These are phyloP conservation scores for Micromesistius poutassou DNA, from an alignment of 2,797 vertebrate species.

Conservation along the genomic window DNA sequence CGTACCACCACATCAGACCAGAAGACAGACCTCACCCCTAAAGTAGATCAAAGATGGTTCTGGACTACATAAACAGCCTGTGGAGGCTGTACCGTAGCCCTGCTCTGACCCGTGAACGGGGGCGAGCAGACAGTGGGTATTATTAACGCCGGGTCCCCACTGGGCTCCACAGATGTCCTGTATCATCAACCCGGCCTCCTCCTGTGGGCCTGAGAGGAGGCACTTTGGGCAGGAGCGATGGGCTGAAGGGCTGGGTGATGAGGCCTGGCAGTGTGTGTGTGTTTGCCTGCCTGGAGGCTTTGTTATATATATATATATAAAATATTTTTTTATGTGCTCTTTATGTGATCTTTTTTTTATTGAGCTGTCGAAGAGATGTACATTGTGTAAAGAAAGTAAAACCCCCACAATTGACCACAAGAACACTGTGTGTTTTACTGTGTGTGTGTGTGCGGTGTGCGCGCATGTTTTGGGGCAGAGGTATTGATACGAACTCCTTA, in stretches of 20 bases:
- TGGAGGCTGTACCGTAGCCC: constrained; percentile 25
- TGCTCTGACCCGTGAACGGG: constrained; percentile 51
- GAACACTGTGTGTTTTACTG: constrained; percentile 51
- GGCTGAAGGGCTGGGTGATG: constrained; percentile 55
- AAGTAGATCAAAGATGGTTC: constrained; percentile 14
- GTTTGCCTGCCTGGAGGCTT: constrained; percentile 32
- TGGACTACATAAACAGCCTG: constrained; percentile 10
- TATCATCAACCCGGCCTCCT: constrained; percentile 44
- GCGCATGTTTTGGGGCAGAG: constrained; percentile 8
- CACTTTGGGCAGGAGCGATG: constrained; percentile 45
- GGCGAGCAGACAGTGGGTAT: constrained; percentile 38
- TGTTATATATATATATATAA: constrained; percentile 19
- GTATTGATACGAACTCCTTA: background rate
- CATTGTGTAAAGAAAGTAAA: too few species aligned
- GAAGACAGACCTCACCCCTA: constrained; percentile 39
- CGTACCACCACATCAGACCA: background rate
- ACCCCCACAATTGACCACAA: constrained; percentile 24
- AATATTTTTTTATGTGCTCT: too few species aligned
- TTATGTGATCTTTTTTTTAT: constrained; percentile 12
- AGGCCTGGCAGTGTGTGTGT: constrained; percentile 41
- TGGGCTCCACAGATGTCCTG: constrained; percentile 41
- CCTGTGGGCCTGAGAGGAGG: constrained; percentile 42
- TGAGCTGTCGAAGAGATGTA: constrained; percentile 9
- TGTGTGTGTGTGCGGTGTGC: constrained; percentile 31
- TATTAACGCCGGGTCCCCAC: constrained; percentile 50